A percentile compares a stretch with the other conserved stretches of the same genome.
phyloP scores from a whole-genome alignment of 2,888 invertebrate species.

The Tupiocoris notatus region DNA sequence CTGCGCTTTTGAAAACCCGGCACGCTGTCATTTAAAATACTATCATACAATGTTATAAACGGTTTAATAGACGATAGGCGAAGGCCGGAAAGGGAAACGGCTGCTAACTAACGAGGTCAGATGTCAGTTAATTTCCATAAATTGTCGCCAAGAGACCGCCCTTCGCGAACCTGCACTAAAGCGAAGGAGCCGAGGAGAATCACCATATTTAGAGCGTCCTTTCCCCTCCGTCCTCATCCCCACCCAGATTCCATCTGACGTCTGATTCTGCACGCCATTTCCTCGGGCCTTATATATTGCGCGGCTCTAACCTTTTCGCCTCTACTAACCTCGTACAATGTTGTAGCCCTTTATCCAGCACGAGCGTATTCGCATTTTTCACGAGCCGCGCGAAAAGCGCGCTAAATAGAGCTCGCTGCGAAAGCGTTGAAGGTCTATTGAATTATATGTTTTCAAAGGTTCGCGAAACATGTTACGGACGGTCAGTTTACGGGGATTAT shows the following conservation, averaged over 20 bases:
- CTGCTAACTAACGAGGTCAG: constrained; percentile 17
- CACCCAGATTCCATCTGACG: background rate
- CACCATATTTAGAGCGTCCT: constrained; percentile 22
- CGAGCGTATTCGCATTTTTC: background rate
- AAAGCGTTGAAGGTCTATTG: too few species aligned
- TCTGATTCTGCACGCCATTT: background rate
- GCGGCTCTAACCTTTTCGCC: background rate
- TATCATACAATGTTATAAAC: too few species aligned
- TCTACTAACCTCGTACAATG: background rate
- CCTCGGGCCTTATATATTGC: background rate
- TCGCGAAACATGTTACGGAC: too few species aligned
- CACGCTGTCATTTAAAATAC: too few species aligned
- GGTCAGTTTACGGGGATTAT: too few species aligned
- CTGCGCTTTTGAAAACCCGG: too few species aligned
- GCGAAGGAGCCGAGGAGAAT: constrained; percentile 2
- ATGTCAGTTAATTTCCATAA: constrained; percentile 29
- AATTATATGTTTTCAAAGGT: too few species aligned
- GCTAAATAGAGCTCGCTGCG: too few species aligned
- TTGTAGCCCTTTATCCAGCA: background rate
- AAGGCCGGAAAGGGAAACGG: background rate
- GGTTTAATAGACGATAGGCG: background rate
- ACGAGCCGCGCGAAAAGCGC: too few species aligned
- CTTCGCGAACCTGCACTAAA: background rate
- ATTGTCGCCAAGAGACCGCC: constrained; percentile 8
- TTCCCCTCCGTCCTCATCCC: background rate